These are phyloP conservation scores for Helicoverpa armigera DNA, from an alignment of 1,140 invertebrate species.

Conservation along the genomic window DNA sequence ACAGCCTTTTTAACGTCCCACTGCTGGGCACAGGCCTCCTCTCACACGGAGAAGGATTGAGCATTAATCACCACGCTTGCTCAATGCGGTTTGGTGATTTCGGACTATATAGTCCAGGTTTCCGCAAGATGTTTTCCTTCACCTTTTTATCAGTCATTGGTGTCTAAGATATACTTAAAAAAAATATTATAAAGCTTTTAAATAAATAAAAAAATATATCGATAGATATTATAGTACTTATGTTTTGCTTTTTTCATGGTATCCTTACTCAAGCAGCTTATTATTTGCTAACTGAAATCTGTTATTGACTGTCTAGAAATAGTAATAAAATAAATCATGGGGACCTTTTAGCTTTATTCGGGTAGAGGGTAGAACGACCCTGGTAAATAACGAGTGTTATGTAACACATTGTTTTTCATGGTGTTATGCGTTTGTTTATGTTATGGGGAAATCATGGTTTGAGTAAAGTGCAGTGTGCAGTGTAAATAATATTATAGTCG, in stretches of 20 bases:
- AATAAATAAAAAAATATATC: too few relatives aligned
- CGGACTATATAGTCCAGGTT: too few relatives aligned
- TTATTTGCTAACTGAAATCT: slow-evolving; percentile 12
- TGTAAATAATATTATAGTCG: neutral
- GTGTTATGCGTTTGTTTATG: neutral
- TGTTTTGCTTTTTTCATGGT: neutral
- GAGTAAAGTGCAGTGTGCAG: neutral
- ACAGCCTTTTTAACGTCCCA: too few relatives aligned
- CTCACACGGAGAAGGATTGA: too few relatives aligned
- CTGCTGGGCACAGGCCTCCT: too few relatives aligned
- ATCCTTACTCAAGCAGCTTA: neutral
- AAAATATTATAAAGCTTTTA: too few relatives aligned
- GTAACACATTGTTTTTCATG: slow-evolving; percentile 16
- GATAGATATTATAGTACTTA: neutral
- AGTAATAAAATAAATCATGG: slow-evolving; percentile 10
- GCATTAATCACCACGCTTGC: too few relatives aligned
- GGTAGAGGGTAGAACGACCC: slow-evolving; percentile 10
- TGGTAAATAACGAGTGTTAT: neutral
- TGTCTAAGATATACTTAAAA: too few relatives aligned
- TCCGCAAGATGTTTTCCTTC: too few relatives aligned
- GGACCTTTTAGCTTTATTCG: slow-evolving; percentile 13
- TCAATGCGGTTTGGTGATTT: too few relatives aligned
- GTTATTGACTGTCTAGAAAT: slow-evolving; percentile 27
- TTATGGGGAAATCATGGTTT: neutral
- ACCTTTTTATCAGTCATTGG: too few relatives aligned